phyloP scores from a whole-genome alignment of 1,140 invertebrate genomes.

The Bombyx mandarina region DNA sequence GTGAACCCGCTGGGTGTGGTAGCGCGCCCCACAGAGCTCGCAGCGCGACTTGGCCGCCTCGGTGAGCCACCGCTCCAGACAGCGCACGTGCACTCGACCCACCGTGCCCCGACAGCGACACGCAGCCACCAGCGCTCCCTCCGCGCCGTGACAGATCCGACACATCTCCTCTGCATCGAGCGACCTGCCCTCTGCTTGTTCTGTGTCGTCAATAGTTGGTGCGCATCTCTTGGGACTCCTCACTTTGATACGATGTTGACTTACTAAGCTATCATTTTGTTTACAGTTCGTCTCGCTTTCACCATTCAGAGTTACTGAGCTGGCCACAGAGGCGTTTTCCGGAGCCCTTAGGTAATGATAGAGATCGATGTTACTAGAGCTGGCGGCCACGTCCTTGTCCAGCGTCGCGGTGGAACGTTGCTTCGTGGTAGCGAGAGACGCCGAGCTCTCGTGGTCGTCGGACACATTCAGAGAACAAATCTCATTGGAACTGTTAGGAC shows the following conservation, averaged over 20 bases:
- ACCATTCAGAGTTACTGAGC: slow-evolving; percentile 5
- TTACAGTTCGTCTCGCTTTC: slow-evolving; percentile 7
- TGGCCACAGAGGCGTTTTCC: slow-evolving; percentile 7
- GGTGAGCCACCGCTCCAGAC: slow-evolving; percentile 79
- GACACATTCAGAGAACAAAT: slow-evolving; percentile 19
- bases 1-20: slow-evolving; percentile 69
- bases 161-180: slow-evolving; percentile 44
- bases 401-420: slow-evolving; percentile 11
- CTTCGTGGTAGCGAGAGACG: slow-evolving; percentile 9
- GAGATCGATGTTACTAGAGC: slow-evolving; percentile 40
- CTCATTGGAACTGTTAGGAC: slow-evolving; percentile 27
- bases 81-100: slow-evolving; percentile 76
- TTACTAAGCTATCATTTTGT: slow-evolving; percentile 10
- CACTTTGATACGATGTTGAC: slow-evolving; percentile 46
- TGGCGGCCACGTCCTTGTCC: slow-evolving; percentile 42
- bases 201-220: slow-evolving; percentile 8
- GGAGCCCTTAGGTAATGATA: slow-evolving; percentile 18
- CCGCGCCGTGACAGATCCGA: slow-evolving; percentile 58
- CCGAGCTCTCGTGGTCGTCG: slow-evolving; percentile 22
- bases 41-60: slow-evolving; percentile 74
- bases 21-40: slow-evolving; percentile 74
- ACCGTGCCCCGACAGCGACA: slow-evolving; percentile 78
- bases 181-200: too few relatives aligned
- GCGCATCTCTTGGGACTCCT: slow-evolving; percentile 45
- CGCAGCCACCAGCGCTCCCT: slow-evolving; percentile 41